Conservation (phyloP, 2,888 invertebrate genomes). For the Lamellibrachia columna region DNA sequence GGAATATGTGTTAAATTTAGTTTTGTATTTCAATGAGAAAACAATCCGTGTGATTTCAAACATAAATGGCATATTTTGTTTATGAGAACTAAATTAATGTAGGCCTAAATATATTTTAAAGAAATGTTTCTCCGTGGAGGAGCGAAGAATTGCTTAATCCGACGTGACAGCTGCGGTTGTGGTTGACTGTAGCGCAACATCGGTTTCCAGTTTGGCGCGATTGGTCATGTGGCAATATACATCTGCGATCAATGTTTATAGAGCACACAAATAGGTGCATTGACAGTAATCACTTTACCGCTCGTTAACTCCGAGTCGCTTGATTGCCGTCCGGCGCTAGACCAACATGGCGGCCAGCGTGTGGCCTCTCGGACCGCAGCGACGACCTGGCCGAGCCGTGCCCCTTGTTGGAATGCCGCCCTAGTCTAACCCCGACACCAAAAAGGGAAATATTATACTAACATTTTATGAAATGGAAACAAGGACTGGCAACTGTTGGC, state of each 20-base stretch:
- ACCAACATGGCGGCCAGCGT: not conserved
- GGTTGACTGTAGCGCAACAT: not conserved
- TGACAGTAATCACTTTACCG: conserved; percentile 12
- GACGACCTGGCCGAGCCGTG: not conserved
- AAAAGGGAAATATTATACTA: not conserved
- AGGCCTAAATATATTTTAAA: not conserved
- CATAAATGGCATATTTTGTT: not conserved
- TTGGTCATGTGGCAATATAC: conserved; percentile 16
- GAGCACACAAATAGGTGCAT: not conserved
- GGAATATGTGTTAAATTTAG: not conserved
- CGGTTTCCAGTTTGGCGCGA: conserved; percentile 12
- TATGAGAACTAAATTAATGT: not conserved
- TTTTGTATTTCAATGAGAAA: not conserved
- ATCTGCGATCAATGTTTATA: conserved; percentile 6
- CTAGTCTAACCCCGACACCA: not conserved
- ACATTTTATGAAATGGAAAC: not conserved
- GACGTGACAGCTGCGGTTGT: not conserved
- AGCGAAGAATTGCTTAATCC: not conserved
- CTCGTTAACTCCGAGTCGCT: not conserved
- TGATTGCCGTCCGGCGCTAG: not conserved
- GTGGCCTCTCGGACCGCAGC: not conserved
- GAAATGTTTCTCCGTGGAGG: not conserved
- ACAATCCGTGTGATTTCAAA: not conserved
- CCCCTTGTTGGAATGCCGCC: not conserved
- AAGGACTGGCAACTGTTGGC: not conserved